phyloP scores from a whole-genome alignment of 37 sponge, comb jelly and placozoan species.

The Chondrilla cf. caribensis region DNA sequence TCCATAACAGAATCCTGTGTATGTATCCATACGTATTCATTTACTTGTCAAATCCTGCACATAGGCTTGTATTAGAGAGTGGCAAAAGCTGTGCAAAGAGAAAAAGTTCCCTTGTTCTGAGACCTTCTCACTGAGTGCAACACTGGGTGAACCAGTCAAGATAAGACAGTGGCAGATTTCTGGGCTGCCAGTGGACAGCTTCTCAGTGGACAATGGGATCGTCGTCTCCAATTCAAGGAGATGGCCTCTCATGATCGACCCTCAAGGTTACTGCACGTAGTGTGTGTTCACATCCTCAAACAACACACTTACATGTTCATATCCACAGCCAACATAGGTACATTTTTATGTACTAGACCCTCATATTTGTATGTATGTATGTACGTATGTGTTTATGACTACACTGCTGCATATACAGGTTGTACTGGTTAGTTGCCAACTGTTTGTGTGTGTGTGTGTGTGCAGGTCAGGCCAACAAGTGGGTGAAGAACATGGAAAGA shows the following conservation, averaged over 20 bases:
- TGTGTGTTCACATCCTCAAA: neutral
- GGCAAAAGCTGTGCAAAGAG: conserved; percentile 77
- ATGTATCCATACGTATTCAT: too few relatives aligned
- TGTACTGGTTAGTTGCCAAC: too few relatives aligned
- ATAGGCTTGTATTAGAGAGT: conserved; percentile 75
- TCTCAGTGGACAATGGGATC: conserved; percentile 97
- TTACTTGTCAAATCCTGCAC: neutral
- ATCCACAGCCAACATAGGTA: too few relatives aligned
- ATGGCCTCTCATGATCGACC: conserved; percentile 98
- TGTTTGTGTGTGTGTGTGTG: neutral
- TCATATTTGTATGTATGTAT: neutral
- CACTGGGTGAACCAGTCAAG: conserved; percentile 95
- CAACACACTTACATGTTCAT: too few relatives aligned
- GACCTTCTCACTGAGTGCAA: conserved; percentile 73
- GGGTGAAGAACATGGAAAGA: conserved; percentile 98
- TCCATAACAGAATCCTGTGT: too few relatives aligned
- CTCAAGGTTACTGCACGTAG: conserved; percentile 92
- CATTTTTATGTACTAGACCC: too few relatives aligned
- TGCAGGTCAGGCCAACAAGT: conserved; percentile 97
- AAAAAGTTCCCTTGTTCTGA: conserved; percentile 82
- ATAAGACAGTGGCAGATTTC: conserved; percentile 94
- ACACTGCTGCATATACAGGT: neutral
- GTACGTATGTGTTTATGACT: neutral
- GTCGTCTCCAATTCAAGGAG: conserved; percentile 87
- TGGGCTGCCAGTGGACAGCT: conserved; percentile 95